phyloP scores from a whole-genome alignment of 2,797 vertebrate genomes.

The Rhinophrynus dorsalis region DNA sequence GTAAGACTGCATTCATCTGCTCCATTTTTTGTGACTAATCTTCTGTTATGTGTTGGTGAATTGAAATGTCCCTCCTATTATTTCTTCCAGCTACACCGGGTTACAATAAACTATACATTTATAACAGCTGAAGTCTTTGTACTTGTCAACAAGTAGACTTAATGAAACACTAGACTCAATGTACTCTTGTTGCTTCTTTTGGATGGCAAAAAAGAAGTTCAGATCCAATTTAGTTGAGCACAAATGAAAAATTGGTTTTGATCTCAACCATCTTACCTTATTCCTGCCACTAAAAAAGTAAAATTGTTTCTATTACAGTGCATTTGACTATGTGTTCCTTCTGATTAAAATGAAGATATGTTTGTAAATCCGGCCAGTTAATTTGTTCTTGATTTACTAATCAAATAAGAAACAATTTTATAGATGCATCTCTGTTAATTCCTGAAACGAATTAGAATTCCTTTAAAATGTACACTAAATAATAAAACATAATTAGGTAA shows the following conservation, averaged over 20 bases:
- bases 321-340: too few species aligned
- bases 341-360: too few species aligned
- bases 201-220: constrained; percentile 16
- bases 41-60: background rate
- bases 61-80: background rate
- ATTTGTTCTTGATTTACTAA: too few species aligned
- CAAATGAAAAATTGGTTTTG: constrained; percentile 38
- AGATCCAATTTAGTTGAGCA: constrained; percentile 36
- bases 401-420: too few species aligned
- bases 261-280: constrained; percentile 26
- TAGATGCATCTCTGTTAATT: too few species aligned
- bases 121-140: constrained; percentile 17
- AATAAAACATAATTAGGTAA: too few species aligned
- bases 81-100: background rate
- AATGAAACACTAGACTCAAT: background rate
- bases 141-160: constrained; percentile 21
- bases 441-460: too few species aligned
- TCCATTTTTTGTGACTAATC: constrained; percentile 10
- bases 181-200: constrained; percentile 6
- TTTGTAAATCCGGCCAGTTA: too few species aligned
- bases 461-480: too few species aligned
- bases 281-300: constrained; percentile 40
- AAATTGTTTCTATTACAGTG: constrained; percentile 20
- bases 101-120: constrained; percentile 24
- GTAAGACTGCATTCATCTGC: background rate